Percentiles rank a stretch among this genome's conserved stretches.
These are phyloP conservation scores for Agonopterix heracliana DNA, from an alignment of 2,888 invertebrate genomes.

Conservation along the genomic window DNA sequence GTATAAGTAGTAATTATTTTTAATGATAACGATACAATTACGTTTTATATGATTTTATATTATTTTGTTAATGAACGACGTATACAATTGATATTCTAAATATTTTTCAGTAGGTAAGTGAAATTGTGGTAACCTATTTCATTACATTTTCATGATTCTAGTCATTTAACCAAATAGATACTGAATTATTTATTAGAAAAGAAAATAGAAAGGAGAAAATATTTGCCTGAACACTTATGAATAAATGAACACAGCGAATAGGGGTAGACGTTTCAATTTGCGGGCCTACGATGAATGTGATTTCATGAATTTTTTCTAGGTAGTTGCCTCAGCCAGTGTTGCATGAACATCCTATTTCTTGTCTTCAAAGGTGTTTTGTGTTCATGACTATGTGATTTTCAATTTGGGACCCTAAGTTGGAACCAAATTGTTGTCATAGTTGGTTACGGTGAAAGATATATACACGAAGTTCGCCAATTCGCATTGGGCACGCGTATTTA, in stretches of 20 bases:
- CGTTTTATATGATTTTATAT: neutral
- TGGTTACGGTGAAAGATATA: too few relatives aligned
- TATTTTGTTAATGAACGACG: too few relatives aligned
- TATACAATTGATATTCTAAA: neutral
- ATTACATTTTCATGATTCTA: neutral
- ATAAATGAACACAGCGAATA: conserved; percentile 13
- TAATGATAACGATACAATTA: neutral
- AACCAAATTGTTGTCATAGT: too few relatives aligned
- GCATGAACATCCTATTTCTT: neutral
- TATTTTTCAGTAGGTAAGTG: neutral
- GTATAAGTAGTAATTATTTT: neutral
- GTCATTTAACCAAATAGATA: neutral
- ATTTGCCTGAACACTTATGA: conserved; percentile 21
- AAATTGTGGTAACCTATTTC: neutral
- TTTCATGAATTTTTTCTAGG: conserved; percentile 32
- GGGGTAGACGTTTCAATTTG: conserved; percentile 34
- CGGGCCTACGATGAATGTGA: conserved; percentile 25
- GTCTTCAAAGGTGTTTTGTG: neutral
- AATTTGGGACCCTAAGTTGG: too few relatives aligned
- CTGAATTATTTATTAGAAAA: conserved; percentile 19
- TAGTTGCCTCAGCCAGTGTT: neutral
- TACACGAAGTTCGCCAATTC: too few relatives aligned
- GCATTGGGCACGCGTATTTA: too few relatives aligned
- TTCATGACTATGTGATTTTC: too few relatives aligned
- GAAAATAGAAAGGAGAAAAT: conserved; percentile 6